These are phyloP conservation scores for Ectemnius lituratus DNA, from an alignment of 2,888 invertebrate species.

Conservation along the genomic window DNA sequence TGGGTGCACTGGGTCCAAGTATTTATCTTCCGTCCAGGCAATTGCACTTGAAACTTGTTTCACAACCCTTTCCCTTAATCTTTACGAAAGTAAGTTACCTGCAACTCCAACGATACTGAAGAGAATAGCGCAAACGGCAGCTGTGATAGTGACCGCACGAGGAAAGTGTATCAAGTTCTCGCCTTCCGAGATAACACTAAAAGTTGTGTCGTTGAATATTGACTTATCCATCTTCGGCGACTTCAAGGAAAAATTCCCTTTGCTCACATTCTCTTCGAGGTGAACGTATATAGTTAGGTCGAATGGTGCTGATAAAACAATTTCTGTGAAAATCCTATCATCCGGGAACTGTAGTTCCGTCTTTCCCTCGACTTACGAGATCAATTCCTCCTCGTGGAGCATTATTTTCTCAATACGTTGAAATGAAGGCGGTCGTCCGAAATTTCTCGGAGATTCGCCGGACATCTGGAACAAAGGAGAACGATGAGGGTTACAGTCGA, in stretches of 20 bases:
- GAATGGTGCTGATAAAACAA: background rate
- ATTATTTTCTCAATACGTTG: background rate
- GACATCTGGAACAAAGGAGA: background rate
- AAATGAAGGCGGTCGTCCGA: background rate
- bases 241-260: conserved; percentile 8
- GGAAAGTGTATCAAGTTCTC: conserved; percentile 80
- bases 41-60: background rate
- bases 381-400: background rate
- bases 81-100: conserved; percentile 79
- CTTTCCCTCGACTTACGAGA: background rate
- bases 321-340: background rate
- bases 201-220: conserved; percentile 51
- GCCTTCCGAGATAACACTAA: conserved; percentile 28
- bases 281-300: background rate
- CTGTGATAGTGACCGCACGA: conserved; percentile 86
- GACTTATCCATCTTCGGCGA: conserved; percentile 53
- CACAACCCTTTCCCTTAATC: background rate
- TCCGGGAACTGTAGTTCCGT: too few species aligned
- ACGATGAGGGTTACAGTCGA: background rate
- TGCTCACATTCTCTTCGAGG: conserved; percentile 22
- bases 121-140: conserved; percentile 87
- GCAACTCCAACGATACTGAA: conserved; percentile 89
- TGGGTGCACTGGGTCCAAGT: background rate
- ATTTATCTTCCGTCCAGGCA: background rate
- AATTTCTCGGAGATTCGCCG: background rate